A percentile compares a stretch with the other conserved stretches of the same genome.
phyloP scores from a whole-genome alignment of 2,888 invertebrate genomes.

The Cryptocephalus primarius region DNA sequence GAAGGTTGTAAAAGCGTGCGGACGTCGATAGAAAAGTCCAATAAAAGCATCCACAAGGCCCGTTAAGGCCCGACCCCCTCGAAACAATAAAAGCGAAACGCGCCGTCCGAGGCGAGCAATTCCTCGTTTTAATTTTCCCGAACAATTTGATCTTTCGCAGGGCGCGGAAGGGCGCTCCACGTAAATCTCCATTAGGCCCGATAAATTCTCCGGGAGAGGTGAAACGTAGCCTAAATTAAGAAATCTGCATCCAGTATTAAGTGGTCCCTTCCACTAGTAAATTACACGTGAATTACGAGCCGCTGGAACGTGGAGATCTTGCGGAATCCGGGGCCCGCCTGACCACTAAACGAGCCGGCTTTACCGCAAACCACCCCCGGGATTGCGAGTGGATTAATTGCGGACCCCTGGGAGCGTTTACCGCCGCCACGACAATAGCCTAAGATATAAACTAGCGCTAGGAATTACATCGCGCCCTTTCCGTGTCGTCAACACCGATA shows the following conservation, averaged over 20 bases:
- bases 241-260: conserved; percentile 15
- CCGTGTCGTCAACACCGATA: conserved; percentile 31
- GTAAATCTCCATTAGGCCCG: no score
- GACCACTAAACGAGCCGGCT: conserved; percentile 30
- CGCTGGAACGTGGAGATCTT: conserved; percentile 19
- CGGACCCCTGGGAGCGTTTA: conserved; percentile 33
- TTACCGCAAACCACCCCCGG: conserved; percentile 28
- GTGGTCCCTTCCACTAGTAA: conserved; percentile 12
- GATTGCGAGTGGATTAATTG: conserved; percentile 33
- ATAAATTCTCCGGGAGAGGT: no score
- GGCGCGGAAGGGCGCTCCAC: no score
- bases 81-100: no score
- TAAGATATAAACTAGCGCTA: conserved; percentile 29
- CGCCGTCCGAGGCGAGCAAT: no score
- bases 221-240: conserved; percentile 6
- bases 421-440: conserved; percentile 30
- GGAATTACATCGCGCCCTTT: conserved; percentile 28
- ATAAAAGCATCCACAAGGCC: no score
- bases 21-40: no score
- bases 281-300: conserved; percentile 17
- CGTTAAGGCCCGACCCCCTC: no score
- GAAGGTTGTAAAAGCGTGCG: no score
- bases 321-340: conserved; percentile 23
- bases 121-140: no score
- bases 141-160: no score